Conservation (phyloP, 2,113 vertebrate species). For the Orycteropus afer region DNA sequence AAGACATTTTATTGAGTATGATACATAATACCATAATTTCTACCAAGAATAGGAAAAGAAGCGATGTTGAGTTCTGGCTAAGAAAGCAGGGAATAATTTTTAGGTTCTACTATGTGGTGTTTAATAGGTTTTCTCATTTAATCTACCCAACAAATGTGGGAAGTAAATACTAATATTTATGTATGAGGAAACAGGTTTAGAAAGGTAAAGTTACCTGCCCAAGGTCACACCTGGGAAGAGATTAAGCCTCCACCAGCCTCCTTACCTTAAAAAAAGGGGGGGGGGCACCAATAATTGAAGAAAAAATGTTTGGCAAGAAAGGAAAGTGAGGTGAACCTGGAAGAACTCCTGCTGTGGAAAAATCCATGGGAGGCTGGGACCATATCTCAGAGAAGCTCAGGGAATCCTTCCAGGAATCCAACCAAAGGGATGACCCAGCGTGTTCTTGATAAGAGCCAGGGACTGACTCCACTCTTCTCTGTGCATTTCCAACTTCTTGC, state of each 20-base stretch:
- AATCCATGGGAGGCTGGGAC: neutral
- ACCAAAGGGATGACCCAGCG: fast-evolving
- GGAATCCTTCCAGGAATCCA: neutral
- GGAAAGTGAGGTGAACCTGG: neutral
- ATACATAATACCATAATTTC: neutral
- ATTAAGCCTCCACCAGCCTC: neutral
- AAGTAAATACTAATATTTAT: neutral
- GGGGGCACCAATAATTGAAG: neutral
- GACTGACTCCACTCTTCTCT: neutral
- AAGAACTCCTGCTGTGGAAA: neutral
- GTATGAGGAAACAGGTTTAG: neutral
- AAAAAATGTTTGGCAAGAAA: neutral
- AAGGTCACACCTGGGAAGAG: neutral
- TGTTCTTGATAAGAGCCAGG: neutral
- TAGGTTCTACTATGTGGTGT: neutral
- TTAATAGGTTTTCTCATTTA: neutral
- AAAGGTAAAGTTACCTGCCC: neutral
- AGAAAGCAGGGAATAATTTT: neutral
- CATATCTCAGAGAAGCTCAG: neutral
- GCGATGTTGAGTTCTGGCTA: neutral
- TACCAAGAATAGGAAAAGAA: neutral
- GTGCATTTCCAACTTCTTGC: neutral
- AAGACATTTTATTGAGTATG: neutral
- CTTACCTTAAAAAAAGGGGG: neutral
- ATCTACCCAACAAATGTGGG: neutral